Percentiles rank a stretch among this genome's conserved stretches.
These are phyloP conservation scores for Syrmaticus mikado DNA, from an alignment of 2,113 vertebrate genomes.

Conservation along the genomic window DNA sequence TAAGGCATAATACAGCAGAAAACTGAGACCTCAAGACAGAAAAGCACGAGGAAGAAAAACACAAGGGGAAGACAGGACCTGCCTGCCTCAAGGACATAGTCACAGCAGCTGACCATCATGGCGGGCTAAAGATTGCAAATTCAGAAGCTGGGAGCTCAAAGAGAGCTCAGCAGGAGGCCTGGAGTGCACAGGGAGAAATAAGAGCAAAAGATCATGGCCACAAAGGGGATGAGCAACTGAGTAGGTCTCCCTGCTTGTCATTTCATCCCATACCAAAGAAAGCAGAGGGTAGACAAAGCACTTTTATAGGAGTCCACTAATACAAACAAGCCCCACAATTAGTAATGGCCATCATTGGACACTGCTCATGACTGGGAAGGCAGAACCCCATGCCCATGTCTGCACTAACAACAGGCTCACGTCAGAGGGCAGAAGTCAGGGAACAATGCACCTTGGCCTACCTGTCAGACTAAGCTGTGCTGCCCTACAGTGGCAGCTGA, in stretches of 20 bases:
- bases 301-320: neutral
- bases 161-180: neutral
- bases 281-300: accelerated
- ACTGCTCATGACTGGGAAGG: neutral
- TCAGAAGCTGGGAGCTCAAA: neutral
- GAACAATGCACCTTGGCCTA: neutral
- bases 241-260: accelerated
- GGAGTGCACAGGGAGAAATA: neutral
- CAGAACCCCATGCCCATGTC: accelerated
- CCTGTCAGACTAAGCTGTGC: neutral
- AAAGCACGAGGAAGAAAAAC: neutral
- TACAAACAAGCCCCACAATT: neutral
- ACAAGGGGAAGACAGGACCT: accelerated
- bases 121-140: neutral
- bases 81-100: no score
- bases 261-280: accelerated
- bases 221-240: neutral
- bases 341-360: accelerated
- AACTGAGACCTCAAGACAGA: neutral
- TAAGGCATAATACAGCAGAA: neutral
- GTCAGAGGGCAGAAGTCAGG: neutral
- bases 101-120: neutral
- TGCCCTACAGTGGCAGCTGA: neutral
- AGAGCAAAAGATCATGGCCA: neutral
- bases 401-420: neutral